phyloP scores from a whole-genome alignment of 2,113 vertebrate genomes.

The Spea bombifrons region DNA sequence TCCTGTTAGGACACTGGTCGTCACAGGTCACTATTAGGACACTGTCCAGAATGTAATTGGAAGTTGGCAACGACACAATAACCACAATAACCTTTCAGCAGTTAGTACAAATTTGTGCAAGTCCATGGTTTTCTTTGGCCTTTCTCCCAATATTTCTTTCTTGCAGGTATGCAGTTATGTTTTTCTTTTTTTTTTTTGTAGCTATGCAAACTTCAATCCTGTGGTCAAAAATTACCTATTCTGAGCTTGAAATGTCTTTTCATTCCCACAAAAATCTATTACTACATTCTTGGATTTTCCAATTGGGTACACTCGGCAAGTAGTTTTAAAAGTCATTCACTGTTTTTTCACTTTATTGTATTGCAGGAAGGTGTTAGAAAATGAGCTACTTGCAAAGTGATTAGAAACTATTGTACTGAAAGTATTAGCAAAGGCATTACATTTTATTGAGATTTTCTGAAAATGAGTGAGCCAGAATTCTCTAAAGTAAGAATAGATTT shows the following conservation, averaged over 20 bases:
- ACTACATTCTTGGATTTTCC: constrained; percentile 40
- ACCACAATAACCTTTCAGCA: too few relatives aligned
- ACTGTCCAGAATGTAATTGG: too few relatives aligned
- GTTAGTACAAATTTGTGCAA: too few relatives aligned
- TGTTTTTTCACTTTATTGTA: constrained; percentile 41
- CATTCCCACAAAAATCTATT: constrained; percentile 37
- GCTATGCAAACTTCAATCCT: not conserved
- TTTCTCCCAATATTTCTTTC: too few relatives aligned
- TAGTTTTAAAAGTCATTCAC: constrained; percentile 44
- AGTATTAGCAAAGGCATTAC: constrained; percentile 31
- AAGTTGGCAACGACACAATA: too few relatives aligned
- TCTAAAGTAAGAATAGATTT: constrained; percentile 36
- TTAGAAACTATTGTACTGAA: constrained; percentile 39
- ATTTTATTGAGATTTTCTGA: constrained; percentile 36
- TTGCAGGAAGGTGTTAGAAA: constrained; percentile 28
- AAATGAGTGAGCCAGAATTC: constrained; percentile 7
- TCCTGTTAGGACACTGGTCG: too few relatives aligned
- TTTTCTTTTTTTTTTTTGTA: constrained; percentile 1
- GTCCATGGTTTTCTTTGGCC: too few relatives aligned
- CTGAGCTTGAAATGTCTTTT: constrained; percentile 12
- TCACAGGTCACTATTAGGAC: too few relatives aligned
- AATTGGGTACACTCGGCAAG: constrained; percentile 38
- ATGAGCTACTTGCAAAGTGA: constrained; percentile 42
- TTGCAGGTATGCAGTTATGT: constrained; percentile 2
- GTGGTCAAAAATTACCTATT: constrained; percentile 7